Evolutionary conservation across 2,888 invertebrate species (phyloP), one percentile per base, ranked within the genome.

Genomic region (Eupithecia tripunctaria): DNA sequence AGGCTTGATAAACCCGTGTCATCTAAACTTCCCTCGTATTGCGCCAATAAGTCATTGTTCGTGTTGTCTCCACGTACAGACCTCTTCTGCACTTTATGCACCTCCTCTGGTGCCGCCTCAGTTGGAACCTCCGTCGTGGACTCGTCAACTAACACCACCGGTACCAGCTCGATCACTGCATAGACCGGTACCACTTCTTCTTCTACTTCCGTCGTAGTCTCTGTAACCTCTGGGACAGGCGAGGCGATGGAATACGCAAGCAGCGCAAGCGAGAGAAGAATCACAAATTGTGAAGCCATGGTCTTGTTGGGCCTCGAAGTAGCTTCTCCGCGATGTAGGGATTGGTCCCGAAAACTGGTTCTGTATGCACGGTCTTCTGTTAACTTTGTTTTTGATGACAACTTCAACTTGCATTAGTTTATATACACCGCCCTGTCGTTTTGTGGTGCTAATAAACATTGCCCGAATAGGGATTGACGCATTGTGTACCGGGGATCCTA

Each of bases 401-500:
- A 71, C 71, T 78, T 78, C 74, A 74, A 74, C 76, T 64, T 76
- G 80, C 79, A 82, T 80, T 81, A 81, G 86, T 84, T 89, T 93
- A 86, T 94, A 94, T 94, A 94, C 25, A 56, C 85, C 75, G 76
- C 70, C 75, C 71, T 75, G 80, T 81, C 84, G 74, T 86, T 86
- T 79, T 62, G 75, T 70, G 56, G 89, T 90, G 94, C 89, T 94
- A 93, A 94, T 82, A 80, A 84, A 84, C 77, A 80, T 86, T 82
- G 88, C 88, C 89, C 86, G 90, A 91, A 89, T 85, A 83, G 88
- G 91, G 84, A 88, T 89, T 91, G 91, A 90, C 90, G 90, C 89
- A 89, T 86, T 84, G 84, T 84, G 78, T 76, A 74, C 75, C 72
- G 70, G 79, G 67, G 76, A 74, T 81, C 89, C 78, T 92, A 93